Conservation (phyloP, 2,113 vertebrate species). For the Nesoenas mayeri region DNA sequence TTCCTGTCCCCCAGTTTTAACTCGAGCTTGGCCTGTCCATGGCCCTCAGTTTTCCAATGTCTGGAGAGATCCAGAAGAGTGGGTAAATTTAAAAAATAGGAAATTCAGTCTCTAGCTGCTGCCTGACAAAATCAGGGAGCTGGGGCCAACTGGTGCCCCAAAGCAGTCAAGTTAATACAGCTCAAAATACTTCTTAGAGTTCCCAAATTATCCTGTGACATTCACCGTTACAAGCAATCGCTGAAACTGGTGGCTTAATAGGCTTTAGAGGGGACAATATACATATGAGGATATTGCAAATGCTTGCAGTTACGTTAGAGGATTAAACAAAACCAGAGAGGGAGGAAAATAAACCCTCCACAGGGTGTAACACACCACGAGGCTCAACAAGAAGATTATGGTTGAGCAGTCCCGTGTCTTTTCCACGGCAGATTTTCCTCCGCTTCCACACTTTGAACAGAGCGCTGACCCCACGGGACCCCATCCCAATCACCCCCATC, state of each 20-base stretch:
- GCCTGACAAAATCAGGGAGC: not conserved
- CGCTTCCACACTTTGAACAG: accelerated
- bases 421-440: not conserved
- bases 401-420: not conserved
- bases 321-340: not conserved
- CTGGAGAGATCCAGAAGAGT: accelerated
- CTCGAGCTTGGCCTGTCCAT: not conserved
- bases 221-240: not conserved
- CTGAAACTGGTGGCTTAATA: accelerated
- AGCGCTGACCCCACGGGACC: accelerated
- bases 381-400: not conserved
- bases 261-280: not conserved
- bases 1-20: accelerated
- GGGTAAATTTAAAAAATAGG: accelerated
- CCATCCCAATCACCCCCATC: accelerated
- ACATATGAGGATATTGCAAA: not conserved
- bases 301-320: not conserved
- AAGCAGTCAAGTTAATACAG: accelerated
- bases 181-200: accelerated
- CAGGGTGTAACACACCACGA: not conserved
- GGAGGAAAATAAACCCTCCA: not conserved
- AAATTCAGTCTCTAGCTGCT: not conserved
- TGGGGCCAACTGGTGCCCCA: not conserved
- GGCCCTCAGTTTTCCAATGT: not conserved
- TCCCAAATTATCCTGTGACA: not conserved